Evolutionary conservation across 1,140 invertebrate species (phyloP).

Genomic region (Heliconius nattereri): DNA sequence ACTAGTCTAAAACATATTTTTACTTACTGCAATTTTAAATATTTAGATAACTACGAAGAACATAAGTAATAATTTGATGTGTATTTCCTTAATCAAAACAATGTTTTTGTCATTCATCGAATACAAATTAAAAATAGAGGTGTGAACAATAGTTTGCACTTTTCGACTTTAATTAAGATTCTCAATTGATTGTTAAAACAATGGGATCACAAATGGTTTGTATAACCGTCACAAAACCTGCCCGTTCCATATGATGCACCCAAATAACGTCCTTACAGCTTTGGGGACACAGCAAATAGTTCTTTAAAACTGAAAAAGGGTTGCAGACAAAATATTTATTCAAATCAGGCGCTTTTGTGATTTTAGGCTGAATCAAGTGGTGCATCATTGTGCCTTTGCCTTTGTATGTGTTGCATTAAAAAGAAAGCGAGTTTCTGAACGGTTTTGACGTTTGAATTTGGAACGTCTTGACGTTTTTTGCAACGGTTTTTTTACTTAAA

Average conservation of each 20-base stretch:
- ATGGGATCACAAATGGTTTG: not conserved
- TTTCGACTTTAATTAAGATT: not conserved
- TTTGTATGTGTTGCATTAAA: constrained; percentile 27
- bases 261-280: not conserved
- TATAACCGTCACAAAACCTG: constrained; percentile 23
- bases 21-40: too few species aligned
- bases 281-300: not conserved
- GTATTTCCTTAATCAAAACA: not conserved
- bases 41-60: too few species aligned
- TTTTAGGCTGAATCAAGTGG: constrained; percentile 21
- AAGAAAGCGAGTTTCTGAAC: constrained; percentile 31
- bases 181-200: not conserved
- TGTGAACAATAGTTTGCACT: not conserved
- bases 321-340: constrained; percentile 26
- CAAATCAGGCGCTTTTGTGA: constrained; percentile 25
- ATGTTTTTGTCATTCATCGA: not conserved
- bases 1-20: too few species aligned
- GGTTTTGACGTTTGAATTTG: constrained; percentile 26
- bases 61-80: not conserved
- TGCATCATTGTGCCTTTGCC: constrained; percentile 25
- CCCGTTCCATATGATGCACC: not conserved
- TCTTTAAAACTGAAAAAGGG: constrained; percentile 14
- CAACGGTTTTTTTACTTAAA: constrained; percentile 16
- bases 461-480: constrained; percentile 13
- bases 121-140: not conserved